Conservation (phyloP, 2,113 vertebrate genomes). For the Alces alces region DNA sequence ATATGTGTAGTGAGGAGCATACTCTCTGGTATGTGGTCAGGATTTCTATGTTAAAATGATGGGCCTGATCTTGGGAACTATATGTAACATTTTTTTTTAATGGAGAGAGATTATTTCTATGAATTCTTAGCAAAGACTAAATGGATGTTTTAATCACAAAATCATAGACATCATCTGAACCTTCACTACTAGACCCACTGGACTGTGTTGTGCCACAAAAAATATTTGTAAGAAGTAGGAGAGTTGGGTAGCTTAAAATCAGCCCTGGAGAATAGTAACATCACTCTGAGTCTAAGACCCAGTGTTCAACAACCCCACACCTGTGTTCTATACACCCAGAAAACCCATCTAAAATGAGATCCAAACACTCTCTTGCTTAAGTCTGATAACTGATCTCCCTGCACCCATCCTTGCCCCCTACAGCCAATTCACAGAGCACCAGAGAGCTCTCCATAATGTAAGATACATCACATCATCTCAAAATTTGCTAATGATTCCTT, state of each 20-base stretch:
- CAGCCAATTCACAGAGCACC: not conserved
- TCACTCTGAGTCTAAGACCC: not conserved
- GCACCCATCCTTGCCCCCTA: not conserved
- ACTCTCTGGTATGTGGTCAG: not conserved
- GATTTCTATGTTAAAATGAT: not conserved
- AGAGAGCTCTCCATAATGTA: not conserved
- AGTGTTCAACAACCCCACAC: too few species aligned
- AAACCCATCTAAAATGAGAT: not conserved
- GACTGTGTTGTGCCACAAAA: not conserved
- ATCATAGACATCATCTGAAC: not conserved
- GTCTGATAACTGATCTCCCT: not conserved
- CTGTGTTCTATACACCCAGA: not conserved
- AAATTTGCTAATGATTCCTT: not conserved
- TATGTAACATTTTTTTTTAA: not conserved
- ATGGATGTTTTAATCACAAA: not conserved
- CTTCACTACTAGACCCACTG: not conserved
- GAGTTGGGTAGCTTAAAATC: not conserved
- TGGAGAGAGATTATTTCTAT: not conserved
- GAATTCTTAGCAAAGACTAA: not conserved
- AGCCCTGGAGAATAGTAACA: not conserved
- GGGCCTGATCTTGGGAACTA: not conserved
- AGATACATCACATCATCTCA: not conserved
- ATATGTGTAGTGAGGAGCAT: fast-evolving
- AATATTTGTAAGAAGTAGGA: not conserved
- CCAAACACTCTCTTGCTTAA: not conserved